These are phyloP conservation scores for Argynnis bischoffii DNA, from an alignment of 2,888 invertebrate species.

Conservation along the genomic window DNA sequence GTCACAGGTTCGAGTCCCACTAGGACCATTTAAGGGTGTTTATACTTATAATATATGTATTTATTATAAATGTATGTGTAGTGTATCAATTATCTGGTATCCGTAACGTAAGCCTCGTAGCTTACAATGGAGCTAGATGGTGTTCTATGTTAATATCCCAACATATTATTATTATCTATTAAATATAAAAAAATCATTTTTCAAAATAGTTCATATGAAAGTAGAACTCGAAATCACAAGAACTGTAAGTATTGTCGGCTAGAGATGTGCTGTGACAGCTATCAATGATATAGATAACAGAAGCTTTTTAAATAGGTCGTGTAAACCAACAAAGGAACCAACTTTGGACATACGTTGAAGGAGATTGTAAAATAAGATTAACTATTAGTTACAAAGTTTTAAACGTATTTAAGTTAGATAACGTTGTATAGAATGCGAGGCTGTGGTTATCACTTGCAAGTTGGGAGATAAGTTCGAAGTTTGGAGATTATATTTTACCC, in stretches of 20 bases:
- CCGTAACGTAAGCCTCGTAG: no score
- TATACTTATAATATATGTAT: no score
- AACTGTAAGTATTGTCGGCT: no score
- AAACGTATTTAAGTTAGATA: conserved; percentile 28
- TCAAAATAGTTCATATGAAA: no score
- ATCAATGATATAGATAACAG: not conserved
- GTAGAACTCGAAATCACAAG: no score
- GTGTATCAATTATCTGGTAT: no score
- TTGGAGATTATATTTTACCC: conserved; percentile 27
- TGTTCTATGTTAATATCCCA: no score
- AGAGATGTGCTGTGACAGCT: not conserved
- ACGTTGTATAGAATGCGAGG: conserved; percentile 17
- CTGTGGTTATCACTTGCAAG: conserved; percentile 29
- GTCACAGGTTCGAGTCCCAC: not conserved
- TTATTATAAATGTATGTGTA: no score
- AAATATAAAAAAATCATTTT: no score
- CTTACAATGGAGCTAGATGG: no score
- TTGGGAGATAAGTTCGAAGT: conserved; percentile 21
- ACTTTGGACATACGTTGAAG: conserved; percentile 13
- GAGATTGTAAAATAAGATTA: conserved; percentile 24
- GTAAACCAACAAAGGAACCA: conserved; percentile 17
- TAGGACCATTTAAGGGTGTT: not conserved
- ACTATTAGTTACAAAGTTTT: conserved; percentile 19
- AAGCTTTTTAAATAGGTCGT: conserved; percentile 22
- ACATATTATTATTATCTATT: no score